These are phyloP conservation scores for Lasioglossum figueresi DNA, from an alignment of 2,888 invertebrate genomes.

Conservation along the genomic window DNA sequence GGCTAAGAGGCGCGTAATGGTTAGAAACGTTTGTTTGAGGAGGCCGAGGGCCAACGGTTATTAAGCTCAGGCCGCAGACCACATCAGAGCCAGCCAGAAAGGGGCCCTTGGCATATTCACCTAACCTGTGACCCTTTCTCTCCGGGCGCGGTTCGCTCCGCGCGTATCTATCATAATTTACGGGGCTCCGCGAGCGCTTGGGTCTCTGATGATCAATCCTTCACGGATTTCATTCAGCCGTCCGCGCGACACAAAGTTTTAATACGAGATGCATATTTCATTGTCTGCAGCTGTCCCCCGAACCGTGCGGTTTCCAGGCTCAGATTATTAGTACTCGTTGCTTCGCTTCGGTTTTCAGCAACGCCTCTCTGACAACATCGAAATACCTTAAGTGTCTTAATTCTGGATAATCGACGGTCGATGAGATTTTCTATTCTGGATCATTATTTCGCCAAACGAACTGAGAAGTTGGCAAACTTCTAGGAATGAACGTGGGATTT, in stretches of 20 bases:
- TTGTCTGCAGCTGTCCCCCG: slow-evolving; percentile 24
- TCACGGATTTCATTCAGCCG: slow-evolving; percentile 42
- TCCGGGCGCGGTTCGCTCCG: slow-evolving; percentile 38
- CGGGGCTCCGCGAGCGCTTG: slow-evolving; percentile 30
- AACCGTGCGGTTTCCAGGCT: slow-evolving; percentile 20
- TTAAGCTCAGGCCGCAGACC: slow-evolving; percentile 82
- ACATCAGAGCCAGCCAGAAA: slow-evolving; percentile 81
- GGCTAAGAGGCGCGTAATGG: slow-evolving; percentile 75
- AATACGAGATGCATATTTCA: slow-evolving; percentile 47
- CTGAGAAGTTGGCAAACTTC: not conserved
- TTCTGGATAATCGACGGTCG: not conserved
- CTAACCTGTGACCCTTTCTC: slow-evolving; percentile 65
- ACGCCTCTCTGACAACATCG: not conserved
- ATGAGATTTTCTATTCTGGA: not conserved
- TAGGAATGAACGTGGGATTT: not conserved
- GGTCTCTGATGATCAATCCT: slow-evolving; percentile 51
- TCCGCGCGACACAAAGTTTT: slow-evolving; percentile 41
- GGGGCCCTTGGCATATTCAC: slow-evolving; percentile 79
- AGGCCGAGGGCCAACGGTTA: slow-evolving; percentile 82
- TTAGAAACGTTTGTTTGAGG: slow-evolving; percentile 81
- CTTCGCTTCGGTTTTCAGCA: not conserved
- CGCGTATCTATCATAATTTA: slow-evolving; percentile 66
- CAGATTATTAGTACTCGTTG: not conserved
- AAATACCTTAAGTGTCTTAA: not conserved
- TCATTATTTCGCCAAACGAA: not conserved